Conservation (phyloP, 2,888 invertebrate genomes). For the Chromoteleia sp. region DNA sequence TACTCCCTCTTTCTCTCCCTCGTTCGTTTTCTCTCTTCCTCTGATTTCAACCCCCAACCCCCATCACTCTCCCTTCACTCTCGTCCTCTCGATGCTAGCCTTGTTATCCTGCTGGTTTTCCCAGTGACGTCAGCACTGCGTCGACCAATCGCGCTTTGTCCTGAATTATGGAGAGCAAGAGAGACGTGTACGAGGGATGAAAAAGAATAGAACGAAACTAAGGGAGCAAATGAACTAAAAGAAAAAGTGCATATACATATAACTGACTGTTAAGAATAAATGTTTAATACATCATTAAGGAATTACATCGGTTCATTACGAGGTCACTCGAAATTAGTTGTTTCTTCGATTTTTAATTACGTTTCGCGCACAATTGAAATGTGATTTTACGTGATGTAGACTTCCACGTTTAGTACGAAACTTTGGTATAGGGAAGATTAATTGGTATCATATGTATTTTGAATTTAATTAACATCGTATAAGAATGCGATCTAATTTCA, state of each 20-base stretch:
- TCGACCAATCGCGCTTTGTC: conserved; percentile 78
- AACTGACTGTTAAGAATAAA: conserved; percentile 32
- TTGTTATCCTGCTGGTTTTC: conserved; percentile 78
- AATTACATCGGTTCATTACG: conserved; percentile 1
- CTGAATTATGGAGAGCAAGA: conserved; percentile 80
- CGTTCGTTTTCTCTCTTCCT: conserved; percentile 36
- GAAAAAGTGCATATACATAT: conserved; percentile 52
- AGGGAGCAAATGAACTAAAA: conserved; percentile 63
- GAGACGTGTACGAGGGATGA: conserved; percentile 66
- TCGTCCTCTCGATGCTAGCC: conserved; percentile 70
- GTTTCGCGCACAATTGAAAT: conserved; percentile 3
- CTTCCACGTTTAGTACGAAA: neutral
- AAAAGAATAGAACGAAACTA: conserved; percentile 57
- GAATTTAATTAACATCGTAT: conserved; percentile 35
- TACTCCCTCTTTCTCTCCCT: conserved; percentile 25
- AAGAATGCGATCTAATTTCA: conserved; percentile 40
- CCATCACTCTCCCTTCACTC: conserved; percentile 59
- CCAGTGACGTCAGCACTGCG: conserved; percentile 80
- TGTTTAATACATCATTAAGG: conserved; percentile 43
- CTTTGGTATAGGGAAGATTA: conserved; percentile 29
- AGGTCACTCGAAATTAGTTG: neutral
- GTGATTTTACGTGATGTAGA: conserved; percentile 1
- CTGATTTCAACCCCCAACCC: conserved; percentile 57
- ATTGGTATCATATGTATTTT: conserved; percentile 21
- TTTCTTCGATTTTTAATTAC: neutral